A percentile compares a stretch with the other conserved stretches of the same genome.
Conservation (phyloP, 2,797 vertebrate genomes). For the Schizopygopsis malacanthus region DNA sequence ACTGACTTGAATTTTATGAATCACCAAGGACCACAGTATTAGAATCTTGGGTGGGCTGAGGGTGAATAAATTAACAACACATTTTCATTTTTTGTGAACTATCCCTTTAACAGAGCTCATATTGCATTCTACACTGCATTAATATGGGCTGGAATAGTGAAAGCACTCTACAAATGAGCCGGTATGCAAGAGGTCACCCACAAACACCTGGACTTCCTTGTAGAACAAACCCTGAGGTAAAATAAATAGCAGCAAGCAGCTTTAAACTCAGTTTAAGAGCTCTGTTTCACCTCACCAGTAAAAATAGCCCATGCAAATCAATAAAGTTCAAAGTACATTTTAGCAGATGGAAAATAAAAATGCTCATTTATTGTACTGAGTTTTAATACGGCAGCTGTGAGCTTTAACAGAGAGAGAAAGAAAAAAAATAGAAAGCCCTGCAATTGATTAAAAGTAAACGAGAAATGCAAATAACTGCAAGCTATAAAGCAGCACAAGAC, state of each 20-base stretch:
- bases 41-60: neutral
- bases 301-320: conserved; percentile 55
- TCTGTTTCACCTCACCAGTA: conserved; percentile 32
- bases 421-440: neutral
- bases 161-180: conserved; percentile 9
- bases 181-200: conserved; percentile 28
- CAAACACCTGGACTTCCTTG: conserved; percentile 55
- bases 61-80: neutral
- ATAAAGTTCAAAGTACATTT: conserved; percentile 45
- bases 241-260: conserved; percentile 27
- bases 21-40: neutral
- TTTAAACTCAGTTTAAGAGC: conserved; percentile 34
- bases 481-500: conserved; percentile 12
- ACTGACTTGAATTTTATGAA: neutral
- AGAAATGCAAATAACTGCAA: conserved; percentile 6
- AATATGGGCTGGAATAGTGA: neutral
- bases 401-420: neutral
- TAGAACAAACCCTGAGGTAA: conserved; percentile 39
- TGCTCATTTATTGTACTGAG: conserved; percentile 46
- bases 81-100: neutral
- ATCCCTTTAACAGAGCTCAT: neutral
- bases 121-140: neutral
- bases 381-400: conserved; percentile 30
- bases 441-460: conserved; percentile 13
- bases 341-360: conserved; percentile 45